Evolutionary conservation across 2,113 vertebrate genomes (phyloP).

Genomic region (Hirundichthys speculiger): DNA sequence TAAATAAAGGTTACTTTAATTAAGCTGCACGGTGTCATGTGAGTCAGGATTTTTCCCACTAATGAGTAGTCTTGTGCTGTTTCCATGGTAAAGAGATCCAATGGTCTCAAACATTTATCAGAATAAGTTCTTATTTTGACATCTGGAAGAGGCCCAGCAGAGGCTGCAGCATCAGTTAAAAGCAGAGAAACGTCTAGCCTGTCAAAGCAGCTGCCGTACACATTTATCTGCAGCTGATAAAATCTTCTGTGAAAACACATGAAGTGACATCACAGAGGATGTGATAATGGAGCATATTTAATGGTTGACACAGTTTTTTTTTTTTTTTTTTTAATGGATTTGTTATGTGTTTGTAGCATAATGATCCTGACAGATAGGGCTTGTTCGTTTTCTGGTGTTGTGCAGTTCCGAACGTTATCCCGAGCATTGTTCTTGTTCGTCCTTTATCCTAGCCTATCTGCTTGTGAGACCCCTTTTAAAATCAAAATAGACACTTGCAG

Average conservation of each 20-base stretch:
- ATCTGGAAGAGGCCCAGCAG: conserved; percentile 20
- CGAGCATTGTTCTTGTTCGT: conserved; percentile 38
- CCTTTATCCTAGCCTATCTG: conserved; percentile 64
- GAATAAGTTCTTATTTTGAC: conserved; percentile 47
- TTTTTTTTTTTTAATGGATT: too few relatives aligned
- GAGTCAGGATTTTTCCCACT: not conserved
- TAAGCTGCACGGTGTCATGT: not conserved
- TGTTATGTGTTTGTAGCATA: too few relatives aligned
- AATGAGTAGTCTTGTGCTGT: conserved; percentile 15
- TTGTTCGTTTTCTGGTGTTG: conserved; percentile 22
- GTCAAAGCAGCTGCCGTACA: conserved; percentile 22
- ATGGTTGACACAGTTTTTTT: not conserved
- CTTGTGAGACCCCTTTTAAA: conserved; percentile 66
- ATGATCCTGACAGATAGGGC: too few relatives aligned
- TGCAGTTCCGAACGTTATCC: conserved; percentile 15
- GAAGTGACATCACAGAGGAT: not conserved
- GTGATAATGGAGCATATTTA: too few relatives aligned
- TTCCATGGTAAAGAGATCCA: conserved; percentile 17
- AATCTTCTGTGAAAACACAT: conserved; percentile 4
- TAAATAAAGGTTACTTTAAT: not conserved
- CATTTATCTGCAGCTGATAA: conserved; percentile 2
- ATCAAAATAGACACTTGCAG: conserved; percentile 81
- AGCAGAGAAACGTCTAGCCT: conserved; percentile 30
- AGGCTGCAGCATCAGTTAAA: conserved; percentile 20
- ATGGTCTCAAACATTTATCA: conserved; percentile 32